A percentile compares a stretch with the other conserved stretches of the same genome.
Conservation (phyloP, 2,797 vertebrate species). For the Pelochelys cantorii region DNA sequence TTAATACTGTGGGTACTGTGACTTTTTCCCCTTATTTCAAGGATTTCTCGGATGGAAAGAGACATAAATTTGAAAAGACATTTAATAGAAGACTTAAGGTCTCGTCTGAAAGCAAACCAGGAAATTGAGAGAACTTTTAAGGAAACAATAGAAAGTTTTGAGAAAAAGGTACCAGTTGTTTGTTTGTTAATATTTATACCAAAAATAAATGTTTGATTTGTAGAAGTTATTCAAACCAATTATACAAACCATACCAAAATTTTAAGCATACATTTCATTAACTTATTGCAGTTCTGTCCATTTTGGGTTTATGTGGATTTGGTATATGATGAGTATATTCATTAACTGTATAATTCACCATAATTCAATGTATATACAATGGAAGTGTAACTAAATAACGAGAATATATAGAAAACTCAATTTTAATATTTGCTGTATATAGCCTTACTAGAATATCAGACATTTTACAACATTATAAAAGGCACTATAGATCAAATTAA, state of each 20-base stretch:
- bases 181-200: constrained; percentile 1
- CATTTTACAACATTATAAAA: not conserved
- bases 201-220: constrained; percentile 14
- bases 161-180: constrained; percentile 87
- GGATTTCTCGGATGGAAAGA: constrained; percentile 85
- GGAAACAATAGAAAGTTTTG: constrained; percentile 86
- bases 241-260: constrained; percentile 10
- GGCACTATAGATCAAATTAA: constrained; percentile 37
- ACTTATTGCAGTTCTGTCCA: not conserved
- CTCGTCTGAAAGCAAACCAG: constrained; percentile 88
- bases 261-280: constrained; percentile 54
- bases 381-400: constrained; percentile 36
- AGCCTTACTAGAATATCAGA: constrained; percentile 16
- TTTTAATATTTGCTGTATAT: constrained; percentile 5
- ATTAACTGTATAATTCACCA: constrained; percentile 20
- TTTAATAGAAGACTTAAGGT: constrained; percentile 90
- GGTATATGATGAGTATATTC: constrained; percentile 38
- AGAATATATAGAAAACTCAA: constrained; percentile 34
- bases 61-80: constrained; percentile 91
- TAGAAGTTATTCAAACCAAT: not conserved
- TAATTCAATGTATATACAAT: constrained; percentile 32
- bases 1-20: not conserved
- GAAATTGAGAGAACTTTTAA: constrained; percentile 88
- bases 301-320: constrained; percentile 45
- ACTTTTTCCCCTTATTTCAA: constrained; percentile 65